Conservation (phyloP, 2,113 vertebrate species). For the Australoheros scitulus region DNA sequence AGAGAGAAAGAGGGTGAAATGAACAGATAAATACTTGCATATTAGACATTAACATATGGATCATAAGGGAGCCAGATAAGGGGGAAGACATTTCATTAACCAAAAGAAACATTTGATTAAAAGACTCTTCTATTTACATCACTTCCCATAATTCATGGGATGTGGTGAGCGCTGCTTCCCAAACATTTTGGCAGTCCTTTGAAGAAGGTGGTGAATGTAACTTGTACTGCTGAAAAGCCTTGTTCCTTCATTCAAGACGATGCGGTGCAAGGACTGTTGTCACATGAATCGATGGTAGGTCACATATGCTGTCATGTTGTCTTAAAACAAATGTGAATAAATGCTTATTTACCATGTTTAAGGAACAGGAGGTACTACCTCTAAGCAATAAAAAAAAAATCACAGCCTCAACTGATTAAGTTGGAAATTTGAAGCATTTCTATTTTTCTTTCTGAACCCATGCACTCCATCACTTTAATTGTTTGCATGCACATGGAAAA, state of each 20-base stretch:
- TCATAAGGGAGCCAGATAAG: constrained; percentile 79
- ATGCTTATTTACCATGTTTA: not conserved
- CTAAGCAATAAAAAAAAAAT: not conserved
- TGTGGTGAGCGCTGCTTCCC: constrained; percentile 36
- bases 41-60: constrained; percentile 82
- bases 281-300: not conserved
- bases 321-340: not conserved
- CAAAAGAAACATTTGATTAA: constrained; percentile 78
- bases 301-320: not conserved
- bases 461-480: not conserved
- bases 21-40: constrained; percentile 78
- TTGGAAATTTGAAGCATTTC: not conserved
- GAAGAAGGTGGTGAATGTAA: constrained; percentile 14
- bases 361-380: not conserved
- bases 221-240: constrained; percentile 14
- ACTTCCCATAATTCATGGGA: constrained; percentile 72
- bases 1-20: constrained; percentile 65
- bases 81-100: constrained; percentile 80
- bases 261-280: not conserved
- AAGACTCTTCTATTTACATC: constrained; percentile 69
- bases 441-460: not conserved
- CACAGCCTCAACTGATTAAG: not conserved
- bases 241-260: not conserved
- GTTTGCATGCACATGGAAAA: not conserved
- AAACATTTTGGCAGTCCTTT: constrained; percentile 51